phyloP scores from a whole-genome alignment of 2,888 invertebrate genomes.

The Nemotelus nigrinus region DNA sequence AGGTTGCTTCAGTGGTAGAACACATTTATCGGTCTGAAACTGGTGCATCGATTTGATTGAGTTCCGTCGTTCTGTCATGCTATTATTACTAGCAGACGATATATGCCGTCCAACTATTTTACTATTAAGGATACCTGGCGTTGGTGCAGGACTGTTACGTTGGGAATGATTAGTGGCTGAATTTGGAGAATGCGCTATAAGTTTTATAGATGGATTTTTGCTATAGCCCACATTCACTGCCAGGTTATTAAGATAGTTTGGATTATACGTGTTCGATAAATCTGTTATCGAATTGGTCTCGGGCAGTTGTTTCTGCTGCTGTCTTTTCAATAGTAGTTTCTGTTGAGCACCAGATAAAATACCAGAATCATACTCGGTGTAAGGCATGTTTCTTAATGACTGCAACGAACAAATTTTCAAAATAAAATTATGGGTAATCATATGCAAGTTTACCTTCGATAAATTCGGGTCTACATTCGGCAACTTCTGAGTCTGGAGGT shows the following conservation, averaged over 20 bases:
- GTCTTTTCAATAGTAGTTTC: not conserved
- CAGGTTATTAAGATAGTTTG: not conserved
- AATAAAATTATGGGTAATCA: not conserved
- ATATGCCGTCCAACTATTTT: not conserved
- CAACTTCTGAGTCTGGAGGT: not conserved
- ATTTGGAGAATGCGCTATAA: constrained; percentile 8
- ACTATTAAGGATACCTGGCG: not conserved
- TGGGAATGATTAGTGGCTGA: not conserved
- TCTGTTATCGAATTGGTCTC: not conserved
- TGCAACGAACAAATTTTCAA: not conserved
- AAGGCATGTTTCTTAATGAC: constrained; percentile 2
- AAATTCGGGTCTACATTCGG: not conserved
- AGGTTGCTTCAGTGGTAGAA: constrained; percentile 1
- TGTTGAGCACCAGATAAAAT: not conserved
- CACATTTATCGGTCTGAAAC: not conserved
- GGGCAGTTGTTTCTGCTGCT: not conserved
- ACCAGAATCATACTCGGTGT: constrained; percentile 2
- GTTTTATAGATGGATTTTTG: not conserved
- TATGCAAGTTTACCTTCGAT: constrained; percentile 1
- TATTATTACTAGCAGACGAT: not conserved
- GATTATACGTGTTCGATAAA: not conserved
- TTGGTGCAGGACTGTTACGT: not conserved
- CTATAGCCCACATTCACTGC: not conserved
- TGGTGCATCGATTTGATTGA: constrained; percentile 34
- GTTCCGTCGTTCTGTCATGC: constrained; percentile 21